Evolutionary conservation across 2,888 invertebrate species (phyloP).

Genomic region (Periphyllus acericola): DNA sequence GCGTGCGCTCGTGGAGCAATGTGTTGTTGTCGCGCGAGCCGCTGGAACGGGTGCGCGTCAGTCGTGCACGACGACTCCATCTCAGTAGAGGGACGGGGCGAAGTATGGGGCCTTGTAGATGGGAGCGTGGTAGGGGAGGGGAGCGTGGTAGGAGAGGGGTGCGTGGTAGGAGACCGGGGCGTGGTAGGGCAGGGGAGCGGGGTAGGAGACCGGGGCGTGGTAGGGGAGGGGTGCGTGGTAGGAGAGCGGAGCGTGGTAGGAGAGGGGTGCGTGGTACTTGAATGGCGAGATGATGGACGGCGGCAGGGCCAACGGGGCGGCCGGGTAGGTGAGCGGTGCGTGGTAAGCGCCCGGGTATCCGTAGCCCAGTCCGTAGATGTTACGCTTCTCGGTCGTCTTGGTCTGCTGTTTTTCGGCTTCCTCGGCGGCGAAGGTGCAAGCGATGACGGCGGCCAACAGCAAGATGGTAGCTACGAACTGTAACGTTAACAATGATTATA

Average conservation of each 20-base stretch:
- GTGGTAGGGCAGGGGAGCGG: constrained; percentile 36
- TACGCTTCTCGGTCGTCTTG: constrained; percentile 46
- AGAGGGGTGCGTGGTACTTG: constrained; percentile 45
- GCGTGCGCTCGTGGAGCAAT: background rate
- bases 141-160: constrained; percentile 46
- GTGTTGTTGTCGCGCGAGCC: background rate
- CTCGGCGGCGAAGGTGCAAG: constrained; percentile 22
- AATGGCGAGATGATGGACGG: constrained; percentile 31
- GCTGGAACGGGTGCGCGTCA: background rate
- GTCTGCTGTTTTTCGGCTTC: constrained; percentile 23
- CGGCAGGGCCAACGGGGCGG: constrained; percentile 35
- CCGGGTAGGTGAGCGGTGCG: constrained; percentile 40
- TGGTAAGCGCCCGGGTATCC: constrained; percentile 37
- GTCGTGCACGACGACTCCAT: background rate
- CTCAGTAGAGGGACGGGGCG: constrained; percentile 29
- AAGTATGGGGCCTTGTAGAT: constrained; percentile 51
- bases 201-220: constrained; percentile 33
- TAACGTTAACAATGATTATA: background rate
- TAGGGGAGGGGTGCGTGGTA: constrained; percentile 51
- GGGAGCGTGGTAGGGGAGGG: constrained; percentile 37
- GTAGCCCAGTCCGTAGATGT: constrained; percentile 46
- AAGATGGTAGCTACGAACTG: constrained; percentile 41
- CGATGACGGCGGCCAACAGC: constrained; percentile 17
- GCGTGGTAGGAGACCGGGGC: constrained; percentile 35
- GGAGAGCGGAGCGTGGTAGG: constrained; percentile 20